Evolutionary conservation across 2,113 vertebrate species (phyloP), one percentile per base, ranked within the genome.

Genomic region (Chitala chitala): DNA sequence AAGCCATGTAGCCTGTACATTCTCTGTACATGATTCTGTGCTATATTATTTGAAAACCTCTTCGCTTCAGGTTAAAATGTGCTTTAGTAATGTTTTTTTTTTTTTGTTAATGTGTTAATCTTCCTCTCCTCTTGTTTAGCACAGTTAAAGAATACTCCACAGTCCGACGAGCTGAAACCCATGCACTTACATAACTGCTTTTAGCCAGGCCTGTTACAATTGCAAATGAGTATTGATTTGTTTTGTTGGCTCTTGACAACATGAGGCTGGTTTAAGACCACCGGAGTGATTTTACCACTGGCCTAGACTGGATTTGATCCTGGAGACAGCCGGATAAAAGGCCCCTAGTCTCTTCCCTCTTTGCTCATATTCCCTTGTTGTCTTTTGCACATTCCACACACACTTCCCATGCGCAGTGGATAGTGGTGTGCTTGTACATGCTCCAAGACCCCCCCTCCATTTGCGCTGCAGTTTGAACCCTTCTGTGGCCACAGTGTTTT

Each of bases 141-240:
- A 59, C 40, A 42, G 15, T 31, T 3, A 29, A 72, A 31, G 56
- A 26, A 72, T 48, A 54, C 36, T 44, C 22, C 42, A 7, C 38
- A 56, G 26, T 65, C 56, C 68, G 59, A 65, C 29, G 48, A 65
- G 17, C 4, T 5, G 26, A n/a, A 20, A 44, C 40, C 71, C 5
- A 40, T 58, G 36, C 8, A 29, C 42, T 22, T 73, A 33, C 58
- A 38, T 36, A 44, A 64, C 42, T 10, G 42, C 44, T 56, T 51
- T 54, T 29, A 12, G 29, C 53, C 17, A 46, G 8, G 38, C 42
- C 74, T 55, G n/a, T 75, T 68, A 31, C 31, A 77, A 76, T 78
- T 76, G 74, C 69, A 59, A 79, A 79, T 80, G 75, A 69, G 71
- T 82, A 87, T 86, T 75, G 24, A 82, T 86, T 51, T 66, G 69